phyloP scores from a whole-genome alignment of 1,140 invertebrate genomes.

The Drosophila lacertosa region DNA sequence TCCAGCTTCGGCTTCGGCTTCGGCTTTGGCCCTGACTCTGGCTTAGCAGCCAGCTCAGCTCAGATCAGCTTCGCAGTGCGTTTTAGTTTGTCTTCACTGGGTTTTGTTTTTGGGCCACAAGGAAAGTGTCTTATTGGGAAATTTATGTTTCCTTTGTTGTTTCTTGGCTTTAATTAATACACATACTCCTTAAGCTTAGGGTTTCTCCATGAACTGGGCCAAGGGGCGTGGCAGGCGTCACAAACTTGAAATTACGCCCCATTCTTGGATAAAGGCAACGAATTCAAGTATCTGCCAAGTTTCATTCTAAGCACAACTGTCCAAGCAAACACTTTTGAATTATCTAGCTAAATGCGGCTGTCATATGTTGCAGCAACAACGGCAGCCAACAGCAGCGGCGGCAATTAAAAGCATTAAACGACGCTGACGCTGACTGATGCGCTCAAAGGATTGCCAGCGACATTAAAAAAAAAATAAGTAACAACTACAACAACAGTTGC shows the following conservation, averaged over 20 bases:
- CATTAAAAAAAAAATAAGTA: constrained; percentile 13
- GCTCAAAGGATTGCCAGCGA: constrained; percentile 25
- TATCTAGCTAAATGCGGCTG: constrained; percentile 10
- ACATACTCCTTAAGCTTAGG: not conserved
- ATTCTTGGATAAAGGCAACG: not conserved
- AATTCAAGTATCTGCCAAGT: not conserved
- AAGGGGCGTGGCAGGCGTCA: constrained; percentile 4
- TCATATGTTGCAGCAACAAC: constrained; percentile 18
- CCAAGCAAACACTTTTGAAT: constrained; percentile 6
- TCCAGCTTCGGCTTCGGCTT: not conserved
- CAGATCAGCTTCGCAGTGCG: constrained; percentile 6
- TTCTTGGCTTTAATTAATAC: constrained; percentile 69
- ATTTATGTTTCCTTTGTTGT: constrained; percentile 79
- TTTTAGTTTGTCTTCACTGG: not conserved
- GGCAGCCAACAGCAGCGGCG: constrained; percentile 25
- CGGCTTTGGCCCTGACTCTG: no score
- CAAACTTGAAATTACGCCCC: not conserved
- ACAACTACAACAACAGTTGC: constrained; percentile 7
- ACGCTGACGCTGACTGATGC: constrained; percentile 41
- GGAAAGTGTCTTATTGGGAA: constrained; percentile 70
- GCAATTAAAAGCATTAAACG: constrained; percentile 55
- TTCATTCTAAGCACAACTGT: not conserved
- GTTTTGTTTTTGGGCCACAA: constrained; percentile 26
- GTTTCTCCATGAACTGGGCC: not conserved
- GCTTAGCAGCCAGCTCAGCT: not conserved